A percentile compares a stretch with the other conserved stretches of the same genome.
Evolutionary conservation across 2,113 vertebrate genomes (phyloP).

Genomic region (Macquaria australasica): DNA sequence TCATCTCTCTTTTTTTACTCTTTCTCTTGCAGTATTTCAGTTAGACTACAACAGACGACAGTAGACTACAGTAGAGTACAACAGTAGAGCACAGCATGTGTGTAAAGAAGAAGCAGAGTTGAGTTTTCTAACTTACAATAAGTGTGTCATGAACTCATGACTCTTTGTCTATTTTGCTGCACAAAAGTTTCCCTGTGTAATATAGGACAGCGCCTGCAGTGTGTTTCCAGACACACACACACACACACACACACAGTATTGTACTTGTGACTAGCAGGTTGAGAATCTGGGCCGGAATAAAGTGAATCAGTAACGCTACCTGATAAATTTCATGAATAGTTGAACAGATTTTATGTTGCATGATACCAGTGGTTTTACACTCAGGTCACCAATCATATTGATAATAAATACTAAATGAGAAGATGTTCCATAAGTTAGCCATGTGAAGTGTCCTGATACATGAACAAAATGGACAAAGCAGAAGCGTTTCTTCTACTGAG

Average conservation of each 20-base stretch:
- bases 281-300: background rate
- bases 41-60: background rate
- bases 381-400: background rate
- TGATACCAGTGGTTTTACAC: background rate
- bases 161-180: background rate
- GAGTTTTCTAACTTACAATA: background rate
- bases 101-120: background rate
- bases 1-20: background rate
- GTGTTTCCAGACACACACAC: background rate
- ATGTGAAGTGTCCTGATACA: too few relatives aligned
- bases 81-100: background rate
- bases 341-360: too few relatives aligned
- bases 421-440: background rate
- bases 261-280: background rate
- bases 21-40: background rate
- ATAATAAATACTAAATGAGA: background rate
- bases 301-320: background rate
- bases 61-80: background rate
- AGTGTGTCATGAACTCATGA: constrained; percentile 59
- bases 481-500: background rate
- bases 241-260: background rate
- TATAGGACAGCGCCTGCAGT: constrained; percentile 21
- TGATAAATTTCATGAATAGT: background rate
- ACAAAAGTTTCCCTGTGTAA: constrained; percentile 59
- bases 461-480: background rate